Conservation (phyloP, 2,797 vertebrate genomes). For the Pantherophis vulpinus region DNA sequence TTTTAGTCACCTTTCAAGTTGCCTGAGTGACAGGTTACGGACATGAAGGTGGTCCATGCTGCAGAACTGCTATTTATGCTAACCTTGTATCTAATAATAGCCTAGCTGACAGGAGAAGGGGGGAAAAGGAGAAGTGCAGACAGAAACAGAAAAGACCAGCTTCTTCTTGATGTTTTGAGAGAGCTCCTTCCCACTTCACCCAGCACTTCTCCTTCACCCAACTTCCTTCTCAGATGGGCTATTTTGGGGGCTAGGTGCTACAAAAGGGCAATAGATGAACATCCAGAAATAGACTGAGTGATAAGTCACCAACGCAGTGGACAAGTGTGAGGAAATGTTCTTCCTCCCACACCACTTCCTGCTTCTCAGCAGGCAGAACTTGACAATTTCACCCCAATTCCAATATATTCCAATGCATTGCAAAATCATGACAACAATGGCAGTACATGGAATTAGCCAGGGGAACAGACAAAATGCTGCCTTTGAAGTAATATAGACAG, state of each 20-base stretch:
- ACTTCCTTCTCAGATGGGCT: background rate
- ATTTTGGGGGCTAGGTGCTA: background rate
- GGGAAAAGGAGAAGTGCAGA: background rate
- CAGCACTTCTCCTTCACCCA: background rate
- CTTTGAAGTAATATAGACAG: background rate
- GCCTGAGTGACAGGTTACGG: background rate
- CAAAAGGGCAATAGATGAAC: background rate
- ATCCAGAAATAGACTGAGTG: background rate
- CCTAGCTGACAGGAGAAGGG: background rate
- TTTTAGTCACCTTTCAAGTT: background rate
- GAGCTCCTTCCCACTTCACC: background rate
- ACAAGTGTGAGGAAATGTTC: background rate
- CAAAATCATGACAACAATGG: background rate
- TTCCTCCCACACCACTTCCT: background rate
- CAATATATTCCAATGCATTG: background rate
- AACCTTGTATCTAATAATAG: background rate
- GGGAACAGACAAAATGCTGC: background rate
- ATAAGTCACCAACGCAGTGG: background rate
- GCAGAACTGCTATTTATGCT: background rate
- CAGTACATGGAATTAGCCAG: background rate
- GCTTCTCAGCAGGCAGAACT: background rate
- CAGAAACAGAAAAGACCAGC: background rate
- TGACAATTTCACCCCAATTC: background rate
- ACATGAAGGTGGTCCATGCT: background rate
- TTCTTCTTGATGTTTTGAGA: background rate